Percentiles rank a stretch among this genome's conserved stretches.
Evolutionary conservation across 2,888 invertebrate genomes (phyloP).

Genomic region (Lymantria dispar): DNA sequence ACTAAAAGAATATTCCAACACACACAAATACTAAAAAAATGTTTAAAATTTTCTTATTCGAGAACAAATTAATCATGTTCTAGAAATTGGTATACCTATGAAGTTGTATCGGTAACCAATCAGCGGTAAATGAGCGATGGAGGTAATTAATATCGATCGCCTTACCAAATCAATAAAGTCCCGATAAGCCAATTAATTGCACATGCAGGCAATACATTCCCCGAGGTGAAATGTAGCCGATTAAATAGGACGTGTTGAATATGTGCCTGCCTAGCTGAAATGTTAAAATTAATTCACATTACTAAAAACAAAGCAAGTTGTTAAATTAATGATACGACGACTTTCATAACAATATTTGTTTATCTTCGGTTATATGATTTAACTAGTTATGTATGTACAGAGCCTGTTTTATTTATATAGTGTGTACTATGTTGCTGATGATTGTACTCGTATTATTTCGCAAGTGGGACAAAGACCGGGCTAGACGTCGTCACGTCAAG

Average conservation of each 20-base stretch:
- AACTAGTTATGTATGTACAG: no score
- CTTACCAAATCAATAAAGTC: conserved; percentile 78
- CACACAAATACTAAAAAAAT: neutral
- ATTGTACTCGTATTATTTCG: no score
- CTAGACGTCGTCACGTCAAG: no score
- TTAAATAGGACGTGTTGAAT: conserved; percentile 37
- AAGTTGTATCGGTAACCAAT: conserved; percentile 54
- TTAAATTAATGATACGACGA: no score
- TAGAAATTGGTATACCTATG: conserved; percentile 24
- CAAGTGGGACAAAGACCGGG: no score
- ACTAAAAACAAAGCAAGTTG: no score
- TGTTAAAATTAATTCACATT: neutral
- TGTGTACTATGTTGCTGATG: no score
- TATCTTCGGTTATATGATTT: no score
- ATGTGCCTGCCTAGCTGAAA: conserved; percentile 21
- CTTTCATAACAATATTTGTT: no score
- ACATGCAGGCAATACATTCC: conserved; percentile 58
- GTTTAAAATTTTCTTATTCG: conserved; percentile 9
- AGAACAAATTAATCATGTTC: conserved; percentile 27
- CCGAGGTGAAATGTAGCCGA: conserved; percentile 50
- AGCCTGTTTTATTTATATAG: no score
- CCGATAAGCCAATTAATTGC: conserved; percentile 81
- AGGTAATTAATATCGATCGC: conserved; percentile 80
- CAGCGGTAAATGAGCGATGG: conserved; percentile 74
- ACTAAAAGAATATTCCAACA: no score